Evolutionary conservation across 2,797 vertebrate species (phyloP), one percentile per base, ranked within the genome.

Genomic region (Hypotaenidia okinawae): DNA sequence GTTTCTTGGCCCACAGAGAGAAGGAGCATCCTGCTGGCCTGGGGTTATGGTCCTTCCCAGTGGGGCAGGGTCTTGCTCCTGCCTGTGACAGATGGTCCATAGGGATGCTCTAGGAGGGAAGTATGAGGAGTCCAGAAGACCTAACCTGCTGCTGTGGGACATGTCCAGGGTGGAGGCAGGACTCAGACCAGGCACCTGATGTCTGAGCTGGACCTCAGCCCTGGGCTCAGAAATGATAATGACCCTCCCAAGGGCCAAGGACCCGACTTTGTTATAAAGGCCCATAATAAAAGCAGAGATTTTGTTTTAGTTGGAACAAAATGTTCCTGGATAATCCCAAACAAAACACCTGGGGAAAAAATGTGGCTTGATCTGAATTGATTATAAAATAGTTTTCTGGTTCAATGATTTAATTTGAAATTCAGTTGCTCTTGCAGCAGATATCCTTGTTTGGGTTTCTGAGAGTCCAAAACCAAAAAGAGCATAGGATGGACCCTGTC

Each of bases 41-140:
- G 72, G 39, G 33, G 8, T 32, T 81, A 3, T 33, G 45, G 33
- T 25, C 23, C 52, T 79, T 85, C 57, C 78, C 8, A 2, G 3
- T 10, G 37, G 35, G n/a, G 8, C 30, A 21, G 61, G 11, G 4
- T 52, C 43, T 59, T 61, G 28, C 16, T 61, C 28, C 51, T 51
- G 23, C 2, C 1, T n/a, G 30, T 58, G 37, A 41, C 28, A 37
- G 18, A 21, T 4, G 2, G 27, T 21, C 25, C 30, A 3, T 1
- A 16, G 43, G 5, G 17, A 5, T 27, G 67, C 52, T 61, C n/a
- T 57, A 86, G 43, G 17, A 74, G 9, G 25, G 55, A 83, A 52
- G 17, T 22, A n/a, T 62, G 57, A 66, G n/a, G 14, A 37, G 11
- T 9, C 13, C 43, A 58, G 59, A 30, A 24, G 8, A 30, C 14